Conservation (phyloP, 2,113 vertebrate genomes). For the Abramis brama region DNA sequence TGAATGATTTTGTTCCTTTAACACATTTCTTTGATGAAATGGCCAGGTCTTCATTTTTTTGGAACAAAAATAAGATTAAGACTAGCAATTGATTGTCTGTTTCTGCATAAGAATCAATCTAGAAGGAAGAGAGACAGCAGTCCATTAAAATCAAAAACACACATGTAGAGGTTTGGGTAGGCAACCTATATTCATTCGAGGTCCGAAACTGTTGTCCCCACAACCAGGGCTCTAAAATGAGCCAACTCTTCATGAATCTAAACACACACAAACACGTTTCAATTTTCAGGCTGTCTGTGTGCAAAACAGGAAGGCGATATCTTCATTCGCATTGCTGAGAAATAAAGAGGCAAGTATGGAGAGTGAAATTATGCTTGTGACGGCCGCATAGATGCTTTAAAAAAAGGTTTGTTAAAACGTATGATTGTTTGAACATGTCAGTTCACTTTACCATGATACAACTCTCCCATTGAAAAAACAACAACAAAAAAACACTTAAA, state of each 20-base stretch:
- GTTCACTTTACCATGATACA: background rate
- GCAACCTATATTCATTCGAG: background rate
- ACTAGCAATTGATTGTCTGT: background rate
- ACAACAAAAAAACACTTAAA: background rate
- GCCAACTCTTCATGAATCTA: background rate
- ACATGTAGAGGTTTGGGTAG: background rate
- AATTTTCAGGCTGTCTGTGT: background rate
- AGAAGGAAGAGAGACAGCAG: background rate
- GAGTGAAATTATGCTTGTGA: background rate
- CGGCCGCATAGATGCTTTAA: background rate
- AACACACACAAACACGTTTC: background rate
- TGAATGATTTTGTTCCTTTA: background rate
- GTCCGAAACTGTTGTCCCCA: background rate
- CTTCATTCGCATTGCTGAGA: background rate
- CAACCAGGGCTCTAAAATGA: background rate
- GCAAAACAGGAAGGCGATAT: background rate
- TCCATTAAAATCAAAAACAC: background rate
- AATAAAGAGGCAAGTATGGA: background rate
- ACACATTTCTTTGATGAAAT: background rate
- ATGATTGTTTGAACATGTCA: background rate
- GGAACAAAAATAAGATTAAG: background rate
- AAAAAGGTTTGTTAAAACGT: background rate
- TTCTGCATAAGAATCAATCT: background rate
- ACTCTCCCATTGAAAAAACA: background rate
- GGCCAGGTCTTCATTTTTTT: background rate